Base-by-base conservation (phyloP, 2,888 invertebrate species). In the Hirtodrosophila duncani region DNA sequence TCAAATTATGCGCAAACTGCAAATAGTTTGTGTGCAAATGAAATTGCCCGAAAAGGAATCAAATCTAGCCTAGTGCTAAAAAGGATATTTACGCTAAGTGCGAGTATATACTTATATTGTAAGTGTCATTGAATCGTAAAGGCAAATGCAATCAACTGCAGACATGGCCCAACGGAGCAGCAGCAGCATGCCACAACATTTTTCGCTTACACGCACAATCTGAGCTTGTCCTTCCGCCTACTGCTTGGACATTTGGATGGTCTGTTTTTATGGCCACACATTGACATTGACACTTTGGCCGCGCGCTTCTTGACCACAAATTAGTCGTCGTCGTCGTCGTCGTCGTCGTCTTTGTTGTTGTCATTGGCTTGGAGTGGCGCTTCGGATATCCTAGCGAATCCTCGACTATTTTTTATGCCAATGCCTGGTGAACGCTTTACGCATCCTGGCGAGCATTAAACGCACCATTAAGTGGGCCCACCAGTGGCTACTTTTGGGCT, bases 201-300 rank as follows among this genome's bases (percentile, higher is more conserved):
- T 77, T 77, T 77, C 67, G 77, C 77, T 77, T 81, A 77, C 81
- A 64, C 66, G 67, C 50, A 67, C 81, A 80, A 69, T 72, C n/a
- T n/a, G n/a, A 72, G 64, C 67, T 62, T 50, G 53, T 46, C 24
- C 60, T 52, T 30, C 37, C n/a, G n/a, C n/a, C 20, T 33, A 9
- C 44, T 34, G 37, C 38, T 42, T 26, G 24, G 33, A 14, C 41
- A 36, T 37, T 27, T 26, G 24, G 6, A 13, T 30, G n/a, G 38
- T 23, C 24, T 48, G 59, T 57, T 77, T 75, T 77, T 77, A 77
- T 78, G 57, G 34, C 58, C 59, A 56, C 56, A 55, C 72, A 67
- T 67, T 65, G 78, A 70, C 81, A 80, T 74, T 67, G 78, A 70
- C 81, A 80, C 78, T 67, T 69, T 58, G 63, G 43, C n/a, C n/a